These are phyloP conservation scores for mouse (Mus musculus) DNA, from an alignment of 2,113 vertebrate genomes.

Conservation along the genomic window GRCm39 chr7:109602501-109603000, in stretches of 20 bases:
- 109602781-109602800: background rate
- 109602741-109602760: background rate
- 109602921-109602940: background rate
- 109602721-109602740: background rate
- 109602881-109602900: background rate
- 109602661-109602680: background rate
- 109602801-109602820: background rate
- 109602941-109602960: background rate
- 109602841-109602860: background rate
- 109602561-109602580: background rate
- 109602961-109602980: background rate
- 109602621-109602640: background rate
- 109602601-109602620: background rate
- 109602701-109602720: background rate
- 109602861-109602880: background rate
- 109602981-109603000: background rate
- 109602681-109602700: background rate
- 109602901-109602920: background rate
- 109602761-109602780: background rate
- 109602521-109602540: background rate
- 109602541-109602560: background rate
- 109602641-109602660: background rate
- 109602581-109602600: background rate
- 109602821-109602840: background rate
- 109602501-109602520: background rate